These are phyloP conservation scores for Menidia menidia DNA, from an alignment of 2,797 vertebrate species.

Conservation along the genomic window DNA sequence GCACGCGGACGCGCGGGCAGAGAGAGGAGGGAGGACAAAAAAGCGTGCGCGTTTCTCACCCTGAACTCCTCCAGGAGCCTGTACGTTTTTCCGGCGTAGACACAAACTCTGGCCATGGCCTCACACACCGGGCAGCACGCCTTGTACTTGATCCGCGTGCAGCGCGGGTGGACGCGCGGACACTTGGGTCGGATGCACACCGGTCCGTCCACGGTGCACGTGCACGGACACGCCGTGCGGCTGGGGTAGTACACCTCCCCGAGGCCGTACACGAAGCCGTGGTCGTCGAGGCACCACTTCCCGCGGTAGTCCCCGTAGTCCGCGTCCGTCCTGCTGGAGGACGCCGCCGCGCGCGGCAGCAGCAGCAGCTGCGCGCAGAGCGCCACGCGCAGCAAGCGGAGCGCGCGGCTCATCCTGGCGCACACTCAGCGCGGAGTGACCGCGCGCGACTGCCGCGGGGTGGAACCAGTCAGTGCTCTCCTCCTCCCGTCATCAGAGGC, in stretches of 20 bases:
- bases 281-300: conserved; percentile 84
- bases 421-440: neutral
- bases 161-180: conserved; percentile 82
- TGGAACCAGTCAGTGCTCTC: conserved; percentile 16
- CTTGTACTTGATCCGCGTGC: conserved; percentile 79
- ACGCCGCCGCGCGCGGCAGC: conserved; percentile 53
- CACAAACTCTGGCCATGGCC: conserved; percentile 79
- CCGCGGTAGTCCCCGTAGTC: conserved; percentile 85
- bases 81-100: conserved; percentile 81
- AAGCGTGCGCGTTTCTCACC: conserved; percentile 70
- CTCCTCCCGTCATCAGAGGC: conserved; percentile 9
- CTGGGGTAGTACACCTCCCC: conserved; percentile 82
- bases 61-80: conserved; percentile 82
- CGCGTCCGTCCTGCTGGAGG: conserved; percentile 72
- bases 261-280: conserved; percentile 82
- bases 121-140: conserved; percentile 84
- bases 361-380: conserved; percentile 44
- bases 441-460: neutral
- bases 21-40: neutral
- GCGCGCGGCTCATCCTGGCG: conserved; percentile 66
- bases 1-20: too few species aligned
- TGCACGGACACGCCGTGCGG: conserved; percentile 82
- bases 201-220: conserved; percentile 83
- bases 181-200: conserved; percentile 81
- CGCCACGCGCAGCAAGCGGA: conserved; percentile 42